Evolutionary conservation across 2,888 invertebrate species (phyloP).

Genomic region (Ochropleura plecta): DNA sequence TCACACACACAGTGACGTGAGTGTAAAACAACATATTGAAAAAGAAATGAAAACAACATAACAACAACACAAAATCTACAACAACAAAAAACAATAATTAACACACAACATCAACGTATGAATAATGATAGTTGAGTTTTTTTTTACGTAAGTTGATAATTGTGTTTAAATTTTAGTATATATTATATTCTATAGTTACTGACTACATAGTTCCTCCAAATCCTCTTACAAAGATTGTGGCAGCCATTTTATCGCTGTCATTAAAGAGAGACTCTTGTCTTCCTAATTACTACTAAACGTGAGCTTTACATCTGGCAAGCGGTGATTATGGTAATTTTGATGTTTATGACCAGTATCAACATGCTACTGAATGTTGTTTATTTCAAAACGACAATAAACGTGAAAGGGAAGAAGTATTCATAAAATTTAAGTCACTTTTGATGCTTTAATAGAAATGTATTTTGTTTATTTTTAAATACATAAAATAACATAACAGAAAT

Average conservation of each 20-base stretch:
- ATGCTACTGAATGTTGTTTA: constrained; percentile 2
- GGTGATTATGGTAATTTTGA: constrained; percentile 16
- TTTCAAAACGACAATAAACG: not conserved
- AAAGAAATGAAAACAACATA: too few relatives aligned
- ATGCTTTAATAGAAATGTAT: not conserved
- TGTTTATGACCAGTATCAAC: constrained; percentile 8
- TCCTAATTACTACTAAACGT: constrained; percentile 17
- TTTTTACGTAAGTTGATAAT: too few relatives aligned
- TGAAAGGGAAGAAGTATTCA: too few relatives aligned
- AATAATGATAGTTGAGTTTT: too few relatives aligned
- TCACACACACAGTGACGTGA: too few relatives aligned
- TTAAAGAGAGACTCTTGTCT: constrained; percentile 15
- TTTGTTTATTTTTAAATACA: too few relatives aligned
- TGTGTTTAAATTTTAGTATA: too few relatives aligned
- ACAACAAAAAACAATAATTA: too few relatives aligned
- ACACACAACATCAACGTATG: too few relatives aligned
- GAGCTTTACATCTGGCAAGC: constrained; percentile 6
- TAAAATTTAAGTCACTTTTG: not conserved
- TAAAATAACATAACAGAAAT: too few relatives aligned
- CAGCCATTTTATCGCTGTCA: constrained; percentile 6
- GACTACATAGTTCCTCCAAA: not conserved
- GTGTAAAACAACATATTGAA: too few relatives aligned
- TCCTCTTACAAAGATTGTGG: not conserved
- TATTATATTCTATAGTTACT: not conserved
- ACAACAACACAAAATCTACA: too few relatives aligned